Base-by-base conservation (phyloP, 2,797 vertebrate genomes). In the Dipus sagitta region DNA sequence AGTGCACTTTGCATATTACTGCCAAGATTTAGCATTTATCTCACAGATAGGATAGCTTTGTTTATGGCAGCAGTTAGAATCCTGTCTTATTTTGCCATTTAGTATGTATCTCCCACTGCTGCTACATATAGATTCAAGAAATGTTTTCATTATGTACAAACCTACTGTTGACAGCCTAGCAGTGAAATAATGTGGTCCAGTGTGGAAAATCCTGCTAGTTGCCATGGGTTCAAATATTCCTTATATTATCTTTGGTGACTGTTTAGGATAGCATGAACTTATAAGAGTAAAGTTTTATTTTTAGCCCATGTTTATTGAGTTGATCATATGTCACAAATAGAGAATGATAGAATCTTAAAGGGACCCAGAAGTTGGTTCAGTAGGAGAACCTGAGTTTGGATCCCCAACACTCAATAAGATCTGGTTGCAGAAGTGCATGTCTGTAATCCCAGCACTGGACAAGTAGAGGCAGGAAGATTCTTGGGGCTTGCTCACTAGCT, bases 201-300 rank as follows among this genome's bases (percentile, higher is more conserved):
- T 47, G 14, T 70, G 58, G 24, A 76, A 28, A 47, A 62, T 62
- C n/a, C 30, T 85, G 47, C 65, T 23, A 23, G 34, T 1, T 62
- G 18, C 9, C 86, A 7, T 81, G 47, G 65, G n/a, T 78, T 42
- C 30, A 52, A 34, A 78, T 9, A 91, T 14, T 26, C 20, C 26
- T 81, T 91, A 82, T 58, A 92, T 67, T 58, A 60, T 9, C 74
- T 52, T 42, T 88, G 30, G 32, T 91, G 85, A 79, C 26, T 34
- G 1, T 76, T 13, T n/a, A 70, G 72, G 21, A 23, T 15, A 88
- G 64, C 82, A 78, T 68, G 58, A 75, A 12, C 28, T 72, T 82
- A 32, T 71, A 91, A 32, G 24, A 91, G 76, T 1, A 13, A 78
- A 15, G 68, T 79, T 64, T 90, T 72, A 90, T 85, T 67, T 90